Base-by-base conservation (phyloP, 2,888 invertebrate species). In the Hypomecis punctinalis region DNA sequence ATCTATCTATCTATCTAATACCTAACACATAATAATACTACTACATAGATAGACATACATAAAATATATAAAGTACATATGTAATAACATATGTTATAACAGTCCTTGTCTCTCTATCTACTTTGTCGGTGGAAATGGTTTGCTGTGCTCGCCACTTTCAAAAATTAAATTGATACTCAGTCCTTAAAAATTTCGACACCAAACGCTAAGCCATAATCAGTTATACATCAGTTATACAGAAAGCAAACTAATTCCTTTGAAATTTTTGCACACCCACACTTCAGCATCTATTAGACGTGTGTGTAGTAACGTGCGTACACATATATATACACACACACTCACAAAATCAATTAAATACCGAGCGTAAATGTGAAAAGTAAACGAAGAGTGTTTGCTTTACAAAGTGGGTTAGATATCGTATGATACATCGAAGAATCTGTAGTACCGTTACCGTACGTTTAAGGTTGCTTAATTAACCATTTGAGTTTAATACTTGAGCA, bases 351-450 rank as follows among this genome's bases (percentile, higher is more conserved):
- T 86, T 83, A 83, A 78, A 78, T 74, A 76, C 77, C 70, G 70
- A 71, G 76, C 75, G 76, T 77, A 73, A 84, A 83, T 78, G 79
- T 72, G 75, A 74, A 82, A 77, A 79, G 85, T 80, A 85, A 86
- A 86, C 78, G 82, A 61, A 62, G 39, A 65, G 63, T 73, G 66
- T 76, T 76, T 66, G 66, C 57, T 48, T 57, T 64, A 39, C 59
- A 63, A 71, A 77, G 67, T 78, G 70, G 76, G 77, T 76, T 77
- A 74, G 63, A 47, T 69, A 54, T 63, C 65, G 61, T 67, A 45
- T 55, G 57, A 57, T 62, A 61, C 58, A 58, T 51, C 61, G 58
- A 42, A 51, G 59, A 40, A 37, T 51, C 52, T 40, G 13, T 58
- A 59, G 57, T 52, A 46, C 43, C 53, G 65, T 62, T 62, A 67